Evolutionary conservation across 2,797 vertebrate genomes (phyloP), one percentile per base, ranked within the genome.

Genomic region (Alca torda): DNA sequence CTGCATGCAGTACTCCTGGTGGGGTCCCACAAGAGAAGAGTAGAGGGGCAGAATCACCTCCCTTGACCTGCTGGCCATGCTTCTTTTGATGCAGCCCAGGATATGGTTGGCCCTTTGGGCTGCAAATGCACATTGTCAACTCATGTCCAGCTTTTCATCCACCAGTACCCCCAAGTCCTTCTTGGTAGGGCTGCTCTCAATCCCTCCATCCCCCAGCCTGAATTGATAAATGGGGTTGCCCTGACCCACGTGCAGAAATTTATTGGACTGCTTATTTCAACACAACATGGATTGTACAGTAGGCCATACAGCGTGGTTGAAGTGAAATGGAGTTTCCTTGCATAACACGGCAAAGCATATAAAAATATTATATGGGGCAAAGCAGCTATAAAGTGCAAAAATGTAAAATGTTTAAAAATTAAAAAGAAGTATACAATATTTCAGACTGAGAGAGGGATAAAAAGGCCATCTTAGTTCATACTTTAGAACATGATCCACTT

Each of bases 221-320:
- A 20, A 41, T 10, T 41, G 37, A 41, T 41, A 21, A 19, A 9
- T 20, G 18, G 26, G 18, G 18, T 30, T 63, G 18, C 12, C 37
- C 18, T 4, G 4, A 30, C 13, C 12, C 60, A 63, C 18, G 37
- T 20, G 26, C 60, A 41, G 26, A 13, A 30, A 15, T 79, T 90
- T 87, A 90, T 83, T 95, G 69, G 90, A 91, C 69, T 80, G 84
- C 13, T 72, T 92, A 77, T 61, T 86, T 96, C 92, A 89, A 89
- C 90, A 73, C 53, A 33, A 75, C 80, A 41, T 76, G 65, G 89
- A 96, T 92, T 95, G 96, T 68, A 87, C 26, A 87, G 26, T 70
- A 78, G 67, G 45, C 24, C 59, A 61, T 61, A 75, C 19, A 64
- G 2, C 19, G 64, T 89, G 48, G 53, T 54, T 94, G 51, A 88